Evolutionary conservation across 1,140 invertebrate species (phyloP).

Genomic region (Scylla paramamosain): DNA sequence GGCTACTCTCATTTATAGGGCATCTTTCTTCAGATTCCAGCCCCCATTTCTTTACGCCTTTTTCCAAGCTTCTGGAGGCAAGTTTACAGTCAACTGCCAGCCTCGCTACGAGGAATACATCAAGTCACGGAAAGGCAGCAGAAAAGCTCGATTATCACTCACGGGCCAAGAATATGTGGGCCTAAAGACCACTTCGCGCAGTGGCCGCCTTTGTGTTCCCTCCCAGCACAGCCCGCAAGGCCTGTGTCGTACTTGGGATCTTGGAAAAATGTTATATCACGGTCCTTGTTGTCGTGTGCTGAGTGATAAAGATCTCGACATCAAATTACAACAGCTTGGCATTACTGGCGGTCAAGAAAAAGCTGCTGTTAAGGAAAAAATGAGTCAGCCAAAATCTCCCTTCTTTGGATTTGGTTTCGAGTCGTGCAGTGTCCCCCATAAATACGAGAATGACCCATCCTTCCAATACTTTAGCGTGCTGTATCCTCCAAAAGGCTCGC

Average conservation of each 20-base stretch:
- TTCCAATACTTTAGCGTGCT: background rate
- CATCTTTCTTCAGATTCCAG: background rate
- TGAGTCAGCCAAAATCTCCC: background rate
- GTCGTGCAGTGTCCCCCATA: background rate
- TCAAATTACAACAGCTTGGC: background rate
- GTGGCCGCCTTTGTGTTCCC: background rate
- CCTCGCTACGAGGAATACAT: background rate
- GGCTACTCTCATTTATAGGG: background rate
- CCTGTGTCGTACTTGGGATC: background rate
- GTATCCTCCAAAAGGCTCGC: background rate
- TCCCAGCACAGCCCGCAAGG: background rate
- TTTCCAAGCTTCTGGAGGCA: background rate
- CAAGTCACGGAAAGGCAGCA: background rate
- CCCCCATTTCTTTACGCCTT: background rate
- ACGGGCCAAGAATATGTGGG: background rate
- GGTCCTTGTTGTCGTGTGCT: background rate
- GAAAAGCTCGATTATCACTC: background rate
- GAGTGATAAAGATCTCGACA: background rate
- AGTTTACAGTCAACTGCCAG: background rate
- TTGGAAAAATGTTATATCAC: background rate
- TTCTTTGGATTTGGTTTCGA: background rate
- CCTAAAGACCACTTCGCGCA: background rate
- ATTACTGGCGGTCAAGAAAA: too few species aligned
- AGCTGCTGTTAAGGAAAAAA: background rate
- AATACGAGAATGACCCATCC: background rate